These are phyloP conservation scores for Spatulosminthurus flaviceps DNA, from an alignment of 2,888 invertebrate genomes.

Conservation along the genomic window DNA sequence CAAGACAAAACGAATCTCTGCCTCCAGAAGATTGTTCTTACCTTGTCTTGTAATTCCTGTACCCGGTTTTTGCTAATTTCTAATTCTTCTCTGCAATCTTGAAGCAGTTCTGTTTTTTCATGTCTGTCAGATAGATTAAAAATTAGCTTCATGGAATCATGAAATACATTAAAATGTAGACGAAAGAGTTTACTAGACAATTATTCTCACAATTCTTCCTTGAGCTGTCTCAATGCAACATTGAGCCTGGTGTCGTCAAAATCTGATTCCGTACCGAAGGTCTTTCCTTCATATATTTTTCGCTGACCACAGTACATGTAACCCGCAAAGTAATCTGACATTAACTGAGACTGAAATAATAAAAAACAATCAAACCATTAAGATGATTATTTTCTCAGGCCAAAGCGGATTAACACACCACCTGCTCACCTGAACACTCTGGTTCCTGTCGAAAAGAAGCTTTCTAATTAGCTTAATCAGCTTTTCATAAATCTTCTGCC, in stretches of 20 bases:
- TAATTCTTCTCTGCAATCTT: constrained; percentile 63
- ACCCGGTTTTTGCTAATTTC: constrained; percentile 59
- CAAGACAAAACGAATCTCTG: too few relatives aligned
- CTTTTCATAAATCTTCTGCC: constrained; percentile 61
- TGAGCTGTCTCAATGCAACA: constrained; percentile 58
- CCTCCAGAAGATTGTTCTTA: constrained; percentile 10
- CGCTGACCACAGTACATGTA: constrained; percentile 61
- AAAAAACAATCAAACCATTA: background rate
- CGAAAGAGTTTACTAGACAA: too few relatives aligned
- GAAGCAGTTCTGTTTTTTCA: constrained; percentile 62
- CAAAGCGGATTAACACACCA: too few relatives aligned
- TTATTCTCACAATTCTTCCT: constrained; percentile 60
- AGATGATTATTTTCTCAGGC: too few relatives aligned
- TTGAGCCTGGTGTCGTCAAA: constrained; percentile 57
- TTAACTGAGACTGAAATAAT: constrained; percentile 50
- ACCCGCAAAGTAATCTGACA: constrained; percentile 61
- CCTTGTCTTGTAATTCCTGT: constrained; percentile 57
- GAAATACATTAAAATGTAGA: background rate
- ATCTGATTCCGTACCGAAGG: constrained; percentile 55
- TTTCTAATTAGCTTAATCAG: constrained; percentile 56
- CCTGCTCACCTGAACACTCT: constrained; percentile 57
- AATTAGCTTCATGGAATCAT: background rate
- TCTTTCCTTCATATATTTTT: constrained; percentile 55
- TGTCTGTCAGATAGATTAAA: constrained; percentile 44
- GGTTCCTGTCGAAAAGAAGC: constrained; percentile 60